These are phyloP conservation scores for Perognathus longimembris DNA, from an alignment of 2,113 vertebrate genomes.

Conservation along the genomic window DNA sequence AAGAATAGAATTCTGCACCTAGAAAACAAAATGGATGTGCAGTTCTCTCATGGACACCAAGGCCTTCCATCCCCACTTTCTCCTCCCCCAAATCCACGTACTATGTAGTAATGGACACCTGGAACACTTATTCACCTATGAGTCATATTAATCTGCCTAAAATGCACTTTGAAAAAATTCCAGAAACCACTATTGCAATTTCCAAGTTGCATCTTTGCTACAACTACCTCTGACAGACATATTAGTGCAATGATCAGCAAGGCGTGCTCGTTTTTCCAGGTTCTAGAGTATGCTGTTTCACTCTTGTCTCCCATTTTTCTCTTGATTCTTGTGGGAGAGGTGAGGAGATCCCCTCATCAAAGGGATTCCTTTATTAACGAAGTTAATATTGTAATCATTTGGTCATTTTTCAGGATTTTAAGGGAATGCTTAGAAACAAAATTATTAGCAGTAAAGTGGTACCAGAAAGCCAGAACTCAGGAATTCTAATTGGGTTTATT, in stretches of 20 bases:
- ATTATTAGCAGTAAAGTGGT: no score
- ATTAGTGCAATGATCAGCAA: not conserved
- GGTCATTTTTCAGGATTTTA: no score
- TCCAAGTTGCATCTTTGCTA: not conserved
- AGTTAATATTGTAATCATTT: no score
- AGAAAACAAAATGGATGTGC: not conserved
- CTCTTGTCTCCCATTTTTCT: not conserved
- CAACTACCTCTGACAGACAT: not conserved
- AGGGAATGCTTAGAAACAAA: no score
- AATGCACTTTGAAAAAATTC: not conserved
- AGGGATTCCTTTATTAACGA: no score
- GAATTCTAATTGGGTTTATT: no score
- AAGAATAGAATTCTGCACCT: not conserved
- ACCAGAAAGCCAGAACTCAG: no score
- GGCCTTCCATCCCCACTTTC: not conserved
- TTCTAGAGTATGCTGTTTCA: not conserved
- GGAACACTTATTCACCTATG: not conserved
- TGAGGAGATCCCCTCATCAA: not conserved
- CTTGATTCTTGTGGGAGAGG: not conserved
- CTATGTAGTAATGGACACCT: not conserved
- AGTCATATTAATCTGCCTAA: not conserved
- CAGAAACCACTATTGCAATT: not conserved
- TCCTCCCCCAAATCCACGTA: not conserved
- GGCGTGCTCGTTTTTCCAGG: not conserved
- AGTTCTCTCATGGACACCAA: not conserved